A percentile compares a stretch with the other conserved stretches of the same genome.
Evolutionary conservation across 1,140 invertebrate genomes (phyloP).

Genomic region (Lordiphosa mommai): DNA sequence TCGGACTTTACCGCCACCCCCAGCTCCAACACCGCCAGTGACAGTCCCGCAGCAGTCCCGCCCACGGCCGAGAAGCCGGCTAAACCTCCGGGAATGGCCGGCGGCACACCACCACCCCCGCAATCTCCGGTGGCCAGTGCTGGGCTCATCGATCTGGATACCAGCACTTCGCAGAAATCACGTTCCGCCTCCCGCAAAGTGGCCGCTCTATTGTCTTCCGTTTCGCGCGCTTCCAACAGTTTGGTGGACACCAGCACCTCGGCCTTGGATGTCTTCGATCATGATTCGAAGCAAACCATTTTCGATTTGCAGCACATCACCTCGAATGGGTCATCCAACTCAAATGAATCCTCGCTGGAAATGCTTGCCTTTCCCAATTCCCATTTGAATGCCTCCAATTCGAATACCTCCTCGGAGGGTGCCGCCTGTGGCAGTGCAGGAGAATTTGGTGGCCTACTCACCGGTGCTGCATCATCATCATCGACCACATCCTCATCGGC

Average conservation of each 20-base stretch:
- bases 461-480: slow-evolving; percentile 50
- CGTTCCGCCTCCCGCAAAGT: slow-evolving; percentile 72
- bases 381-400: slow-evolving; percentile 76
- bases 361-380: slow-evolving; percentile 69
- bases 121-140: slow-evolving; percentile 46
- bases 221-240: slow-evolving; percentile 68
- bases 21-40: not conserved
- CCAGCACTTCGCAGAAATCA: slow-evolving; percentile 65
- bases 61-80: slow-evolving; percentile 28
- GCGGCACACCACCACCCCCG: slow-evolving; percentile 40
- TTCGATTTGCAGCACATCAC: slow-evolving; percentile 73
- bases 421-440: slow-evolving; percentile 60
- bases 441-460: slow-evolving; percentile 61
- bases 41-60: slow-evolving; percentile 6
- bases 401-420: slow-evolving; percentile 75
- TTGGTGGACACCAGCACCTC: slow-evolving; percentile 51
- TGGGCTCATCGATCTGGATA: slow-evolving; percentile 67
- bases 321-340: slow-evolving; percentile 68
- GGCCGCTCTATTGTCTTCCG: slow-evolving; percentile 69
- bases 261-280: slow-evolving; percentile 73
- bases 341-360: slow-evolving; percentile 73
- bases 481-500: slow-evolving; percentile 26
- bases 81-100: slow-evolving; percentile 21
- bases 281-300: slow-evolving; percentile 76
- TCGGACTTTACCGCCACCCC: slow-evolving; percentile 49